Conservation (phyloP, 2,888 invertebrate genomes). For the Amphipoea lucens region DNA sequence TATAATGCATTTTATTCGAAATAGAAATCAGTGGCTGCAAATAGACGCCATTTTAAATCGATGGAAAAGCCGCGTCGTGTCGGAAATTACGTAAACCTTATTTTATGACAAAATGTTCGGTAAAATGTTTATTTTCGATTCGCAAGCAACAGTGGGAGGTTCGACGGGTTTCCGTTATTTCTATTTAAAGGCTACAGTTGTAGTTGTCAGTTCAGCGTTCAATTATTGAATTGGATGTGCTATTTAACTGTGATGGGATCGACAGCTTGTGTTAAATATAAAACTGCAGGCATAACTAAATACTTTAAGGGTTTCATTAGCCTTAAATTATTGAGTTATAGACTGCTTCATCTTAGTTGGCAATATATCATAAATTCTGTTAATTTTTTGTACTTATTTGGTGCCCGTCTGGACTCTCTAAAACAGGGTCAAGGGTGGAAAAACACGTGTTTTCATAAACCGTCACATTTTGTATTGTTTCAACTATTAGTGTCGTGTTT, state of each 20-base stretch:
- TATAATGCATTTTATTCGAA: constrained; percentile 28
- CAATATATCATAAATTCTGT: neutral
- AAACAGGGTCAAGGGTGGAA: neutral
- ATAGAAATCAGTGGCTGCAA: constrained; percentile 40
- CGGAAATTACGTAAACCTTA: constrained; percentile 55
- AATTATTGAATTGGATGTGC: constrained; percentile 32
- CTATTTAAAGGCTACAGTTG: constrained; percentile 18
- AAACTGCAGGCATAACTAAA: neutral
- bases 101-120: constrained; percentile 55
- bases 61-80: constrained; percentile 23
- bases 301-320: neutral
- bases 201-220: constrained; percentile 15
- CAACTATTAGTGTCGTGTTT: neutral
- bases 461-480: neutral
- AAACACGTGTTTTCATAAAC: neutral
- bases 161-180: constrained; percentile 33
- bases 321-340: neutral
- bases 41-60: constrained; percentile 42
- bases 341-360: neutral
- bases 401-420: neutral
- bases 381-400: neutral
- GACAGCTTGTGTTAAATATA: neutral
- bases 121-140: constrained; percentile 57
- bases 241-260: constrained; percentile 2
- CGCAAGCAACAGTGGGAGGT: constrained; percentile 23